Evolutionary conservation across 2,888 invertebrate genomes (phyloP), one percentile per base, ranked within the genome.

Genomic region (Andrena trimmerana): DNA sequence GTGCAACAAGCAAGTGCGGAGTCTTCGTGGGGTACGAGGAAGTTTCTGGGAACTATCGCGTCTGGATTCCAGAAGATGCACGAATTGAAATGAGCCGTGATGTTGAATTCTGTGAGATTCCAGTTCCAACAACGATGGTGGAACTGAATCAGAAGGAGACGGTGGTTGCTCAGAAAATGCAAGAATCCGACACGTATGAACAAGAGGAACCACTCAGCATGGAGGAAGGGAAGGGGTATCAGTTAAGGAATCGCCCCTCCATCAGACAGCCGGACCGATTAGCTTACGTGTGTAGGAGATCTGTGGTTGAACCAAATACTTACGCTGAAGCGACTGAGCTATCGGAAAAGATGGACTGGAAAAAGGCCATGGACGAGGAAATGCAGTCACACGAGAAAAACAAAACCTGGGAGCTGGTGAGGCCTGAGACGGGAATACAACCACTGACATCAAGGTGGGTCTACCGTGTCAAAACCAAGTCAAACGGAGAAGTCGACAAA

Each of bases 391-490:
- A 66, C n/a, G 0, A 20, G 29, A 77, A 70, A 27, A 70, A 77
- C 27, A n/a, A 60, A n/a, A 71, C 66, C 3, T 78, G 77, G 66
- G 50, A 78, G 7, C 52, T 78, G 27, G 50, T 78, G 3, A 27
- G 33, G n/a, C 71, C 59, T 16, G 13, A 73, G 2, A 50, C 27
- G 6, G 16, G 69, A n/a, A 62, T 73, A 24, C 80, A 84, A 36
- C 81, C 80, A 1, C 78, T 87, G 16, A 62, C 79, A 27, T 60
- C 78, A 68, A 67, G 59, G 36, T 90, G 90, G 89, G 81, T 87
- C 8, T 88, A 82, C 50, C 84, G 86, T 29, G 59, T 54, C 7
- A 90, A 90, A 73, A 70, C 36, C n/a, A 84, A 86, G 13, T 24
- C 81, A 0, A 62, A 86, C 65, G 86, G 85, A 36, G 73, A 74